Base-by-base conservation (phyloP, 1,140 invertebrate species). In the Streblospio benedicti region DNA sequence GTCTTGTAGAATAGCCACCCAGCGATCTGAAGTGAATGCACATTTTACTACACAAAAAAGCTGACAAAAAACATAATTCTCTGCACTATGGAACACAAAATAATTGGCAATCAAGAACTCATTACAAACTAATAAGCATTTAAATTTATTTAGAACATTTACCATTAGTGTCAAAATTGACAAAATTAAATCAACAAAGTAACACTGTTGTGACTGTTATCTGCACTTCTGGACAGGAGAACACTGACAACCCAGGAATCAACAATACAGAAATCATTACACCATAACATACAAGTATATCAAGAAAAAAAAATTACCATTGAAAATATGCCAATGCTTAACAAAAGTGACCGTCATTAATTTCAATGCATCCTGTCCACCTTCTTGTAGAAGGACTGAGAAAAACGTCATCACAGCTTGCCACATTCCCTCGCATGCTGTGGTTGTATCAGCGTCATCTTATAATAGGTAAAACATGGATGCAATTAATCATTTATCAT, bases 251-350 rank as follows among this genome's bases (percentile, higher is more conserved):
- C 6, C 23, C 14, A 9, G 35, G 35, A 9, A 38, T 38, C n/a
- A 38, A n/a, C 9, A 38, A n/a, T 9, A 38, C 9, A 38, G n/a
- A 38, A 38, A 38, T n/a, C 9, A 38, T 38, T 38, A 38, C 35
- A 38, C 35, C n/a, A 38, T 38, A 38, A 9, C 9, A 9, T 38
- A 38, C 9, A 38, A 38, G 35, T 38, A n/a, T 9, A 9, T 38
- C 9, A 9, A 38, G 9, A 38, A 9, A n/a, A 9, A 38, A 38
- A 9, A 38, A 14, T 0, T n/a, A 30, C 49, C 2, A 1, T 20
- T n/a, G 14, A 0, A 35, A 50, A 57, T 20, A 16, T 33, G 9
- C 73, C 73, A 75, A n/a, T 71, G 59, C 31, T 69, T 69, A 27
- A 57, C 62, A 6, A 72, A 52, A 14, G 67, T 67, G 6, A 59